Conservation (phyloP, 2,888 invertebrate genomes). For the Diaphora mendica region DNA sequence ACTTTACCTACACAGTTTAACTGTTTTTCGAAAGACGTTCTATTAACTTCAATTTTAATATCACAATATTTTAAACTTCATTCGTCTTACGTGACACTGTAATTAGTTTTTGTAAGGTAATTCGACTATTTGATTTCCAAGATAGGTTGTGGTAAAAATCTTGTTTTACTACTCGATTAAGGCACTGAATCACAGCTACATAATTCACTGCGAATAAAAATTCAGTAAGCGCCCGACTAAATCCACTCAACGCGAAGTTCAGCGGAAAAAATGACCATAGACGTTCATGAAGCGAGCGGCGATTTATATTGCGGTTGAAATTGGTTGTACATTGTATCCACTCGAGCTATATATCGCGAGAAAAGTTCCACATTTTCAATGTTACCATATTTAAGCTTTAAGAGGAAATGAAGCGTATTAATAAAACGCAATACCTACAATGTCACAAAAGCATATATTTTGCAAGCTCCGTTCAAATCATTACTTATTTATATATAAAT, state of each 20-base stretch:
- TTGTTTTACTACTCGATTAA: neutral
- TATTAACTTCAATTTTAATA: too few species aligned
- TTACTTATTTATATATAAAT: neutral
- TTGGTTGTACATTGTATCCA: conserved; percentile 1
- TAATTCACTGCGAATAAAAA: neutral
- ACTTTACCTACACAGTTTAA: too few species aligned
- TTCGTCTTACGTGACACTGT: neutral
- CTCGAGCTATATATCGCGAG: neutral
- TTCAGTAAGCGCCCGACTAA: neutral
- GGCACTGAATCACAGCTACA: neutral
- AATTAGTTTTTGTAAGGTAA: neutral
- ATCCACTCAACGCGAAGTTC: neutral
- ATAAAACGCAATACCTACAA: neutral
- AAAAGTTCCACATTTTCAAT: neutral
- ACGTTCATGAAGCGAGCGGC: neutral
- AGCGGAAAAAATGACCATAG: neutral
- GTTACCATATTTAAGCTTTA: neutral
- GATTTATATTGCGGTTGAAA: neutral
- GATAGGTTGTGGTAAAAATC: neutral
- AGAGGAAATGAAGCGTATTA: neutral
- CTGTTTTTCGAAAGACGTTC: too few species aligned
- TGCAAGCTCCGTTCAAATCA: neutral
- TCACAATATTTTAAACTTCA: neutral
- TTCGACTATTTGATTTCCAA: neutral
- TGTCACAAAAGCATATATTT: neutral